phyloP scores from a whole-genome alignment of 2,888 invertebrate genomes.

The Electrophaes corylata region DNA sequence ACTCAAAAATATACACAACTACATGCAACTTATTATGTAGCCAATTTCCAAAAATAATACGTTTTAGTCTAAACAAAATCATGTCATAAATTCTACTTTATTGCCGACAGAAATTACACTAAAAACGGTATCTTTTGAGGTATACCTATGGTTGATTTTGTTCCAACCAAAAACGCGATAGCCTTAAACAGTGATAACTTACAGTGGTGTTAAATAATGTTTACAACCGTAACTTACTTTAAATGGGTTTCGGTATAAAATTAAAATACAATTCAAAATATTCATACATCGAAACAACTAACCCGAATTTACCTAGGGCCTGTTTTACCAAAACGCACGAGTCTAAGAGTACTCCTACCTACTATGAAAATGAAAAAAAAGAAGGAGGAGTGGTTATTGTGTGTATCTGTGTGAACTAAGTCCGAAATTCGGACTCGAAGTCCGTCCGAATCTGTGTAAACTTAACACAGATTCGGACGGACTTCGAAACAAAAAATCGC shows the following conservation, averaged over 20 bases:
- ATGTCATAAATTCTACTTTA: too few relatives aligned
- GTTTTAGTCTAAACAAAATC: background rate
- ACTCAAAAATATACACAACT: background rate
- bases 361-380: too few relatives aligned
- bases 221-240: background rate
- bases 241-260: background rate
- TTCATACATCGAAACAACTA: conserved; percentile 11
- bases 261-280: conserved; percentile 16
- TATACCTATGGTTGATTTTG: background rate
- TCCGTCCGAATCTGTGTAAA: too few relatives aligned
- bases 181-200: background rate
- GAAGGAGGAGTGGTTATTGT: too few relatives aligned
- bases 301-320: background rate
- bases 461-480: too few relatives aligned
- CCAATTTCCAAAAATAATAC: background rate
- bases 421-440: too few relatives aligned
- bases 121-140: background rate
- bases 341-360: too few relatives aligned
- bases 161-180: background rate
- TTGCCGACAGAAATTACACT: too few relatives aligned
- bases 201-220: background rate
- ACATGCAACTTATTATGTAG: background rate
- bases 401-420: too few relatives aligned
- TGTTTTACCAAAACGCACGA: conserved; percentile 3
- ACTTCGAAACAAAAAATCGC: too few relatives aligned